Conservation (phyloP, 2,113 vertebrate genomes). For the Ornithorhynchus anatinus region DNA sequence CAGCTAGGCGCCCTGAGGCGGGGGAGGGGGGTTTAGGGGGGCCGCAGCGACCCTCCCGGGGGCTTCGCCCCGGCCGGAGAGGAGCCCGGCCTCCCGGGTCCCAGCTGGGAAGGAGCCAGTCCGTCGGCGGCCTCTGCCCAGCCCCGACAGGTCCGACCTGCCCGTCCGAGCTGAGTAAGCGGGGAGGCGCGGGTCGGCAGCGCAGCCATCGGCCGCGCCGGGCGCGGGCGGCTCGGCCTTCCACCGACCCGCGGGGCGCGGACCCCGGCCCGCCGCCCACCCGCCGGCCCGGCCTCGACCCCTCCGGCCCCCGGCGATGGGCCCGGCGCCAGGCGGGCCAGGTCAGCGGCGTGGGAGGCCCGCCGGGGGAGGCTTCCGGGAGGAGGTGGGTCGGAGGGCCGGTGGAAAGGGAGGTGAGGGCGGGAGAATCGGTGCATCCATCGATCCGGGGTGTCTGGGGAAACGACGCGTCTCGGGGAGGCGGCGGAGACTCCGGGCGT, state of each 20-base stretch:
- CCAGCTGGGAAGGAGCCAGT: background rate
- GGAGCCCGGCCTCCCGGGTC: background rate
- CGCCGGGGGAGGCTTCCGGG: background rate
- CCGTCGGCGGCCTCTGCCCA: background rate
- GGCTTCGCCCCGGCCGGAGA: background rate
- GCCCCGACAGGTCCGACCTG: background rate
- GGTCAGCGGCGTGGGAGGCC: background rate
- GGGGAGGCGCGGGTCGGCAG: too few species aligned
- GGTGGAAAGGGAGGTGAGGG: slow-evolving; percentile 46
- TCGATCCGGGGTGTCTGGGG: slow-evolving; percentile 69
- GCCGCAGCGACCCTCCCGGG: fast-evolving
- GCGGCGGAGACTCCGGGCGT: background rate
- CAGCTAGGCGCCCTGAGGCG: background rate
- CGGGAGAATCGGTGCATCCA: slow-evolving; percentile 66
- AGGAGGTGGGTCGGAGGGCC: background rate
- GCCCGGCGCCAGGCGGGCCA: background rate
- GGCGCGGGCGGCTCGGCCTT: background rate
- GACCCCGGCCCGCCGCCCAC: fast-evolving
- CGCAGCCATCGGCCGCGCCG: background rate
- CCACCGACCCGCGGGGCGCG: background rate
- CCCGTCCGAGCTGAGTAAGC: background rate
- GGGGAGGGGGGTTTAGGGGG: background rate
- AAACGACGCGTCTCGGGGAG: too few species aligned
- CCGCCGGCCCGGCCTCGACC: background rate
- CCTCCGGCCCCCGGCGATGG: background rate